Percentiles rank a stretch among this genome's conserved stretches.
phyloP scores from a whole-genome alignment of 1,140 invertebrate species.

The Drosophila punjabiensis region DNA sequence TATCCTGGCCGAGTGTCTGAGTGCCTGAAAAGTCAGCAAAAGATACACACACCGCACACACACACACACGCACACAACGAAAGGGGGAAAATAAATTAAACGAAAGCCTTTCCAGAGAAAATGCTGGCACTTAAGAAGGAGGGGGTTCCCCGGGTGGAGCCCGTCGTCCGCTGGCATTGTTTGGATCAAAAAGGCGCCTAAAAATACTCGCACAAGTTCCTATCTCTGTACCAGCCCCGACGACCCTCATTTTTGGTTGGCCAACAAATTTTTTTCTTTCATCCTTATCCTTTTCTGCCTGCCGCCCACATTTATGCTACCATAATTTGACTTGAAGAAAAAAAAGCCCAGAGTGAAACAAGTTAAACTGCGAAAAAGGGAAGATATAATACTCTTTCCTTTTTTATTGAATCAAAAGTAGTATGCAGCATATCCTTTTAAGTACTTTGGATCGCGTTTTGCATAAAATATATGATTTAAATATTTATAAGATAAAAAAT shows the following conservation, averaged over 20 bases:
- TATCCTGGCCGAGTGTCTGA: conserved; percentile 44
- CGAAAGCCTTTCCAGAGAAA: conserved; percentile 64
- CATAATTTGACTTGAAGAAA: conserved; percentile 78
- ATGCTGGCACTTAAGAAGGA: conserved; percentile 54
- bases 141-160: not conserved
- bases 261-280: conserved; percentile 57
- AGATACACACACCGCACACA: conserved; percentile 66
- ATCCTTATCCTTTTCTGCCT: conserved; percentile 48
- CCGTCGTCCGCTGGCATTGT: conserved; percentile 30
- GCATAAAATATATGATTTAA: no score
- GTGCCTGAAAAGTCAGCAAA: conserved; percentile 77
- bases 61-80: not conserved
- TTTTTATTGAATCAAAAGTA: not conserved
- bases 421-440: not conserved
- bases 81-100: conserved; percentile 67
- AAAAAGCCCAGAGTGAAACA: conserved; percentile 41
- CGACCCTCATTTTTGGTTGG: conserved; percentile 80
- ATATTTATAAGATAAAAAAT: not conserved
- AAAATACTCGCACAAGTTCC: conserved; percentile 76
- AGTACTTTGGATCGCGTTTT: no score
- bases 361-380: conserved; percentile 3
- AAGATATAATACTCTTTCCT: conserved; percentile 20
- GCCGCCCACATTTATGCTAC: conserved; percentile 80
- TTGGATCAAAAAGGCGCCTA: conserved; percentile 72
- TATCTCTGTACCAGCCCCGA: conserved; percentile 58